These are phyloP conservation scores for Casuarius casuarius DNA, from an alignment of 2,113 vertebrate genomes.

Conservation along the genomic window DNA sequence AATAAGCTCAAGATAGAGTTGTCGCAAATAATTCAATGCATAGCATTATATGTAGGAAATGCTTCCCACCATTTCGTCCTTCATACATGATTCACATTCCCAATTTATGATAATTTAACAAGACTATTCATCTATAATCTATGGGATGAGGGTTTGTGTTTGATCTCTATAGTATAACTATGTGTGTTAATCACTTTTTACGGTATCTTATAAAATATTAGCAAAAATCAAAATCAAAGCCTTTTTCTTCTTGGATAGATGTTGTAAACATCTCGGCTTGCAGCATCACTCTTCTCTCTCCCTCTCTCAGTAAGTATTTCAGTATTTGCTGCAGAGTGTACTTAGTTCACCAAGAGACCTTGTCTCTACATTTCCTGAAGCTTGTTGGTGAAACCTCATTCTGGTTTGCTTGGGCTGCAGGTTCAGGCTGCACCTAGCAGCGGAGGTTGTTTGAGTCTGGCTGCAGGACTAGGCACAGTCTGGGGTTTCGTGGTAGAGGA, in stretches of 20 bases:
- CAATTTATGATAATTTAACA: background rate
- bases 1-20: background rate
- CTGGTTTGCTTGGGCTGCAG: background rate
- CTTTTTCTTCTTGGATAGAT: background rate
- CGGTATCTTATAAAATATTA: background rate
- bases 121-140: background rate
- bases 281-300: background rate
- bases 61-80: background rate
- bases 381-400: background rate
- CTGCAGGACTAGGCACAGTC: background rate
- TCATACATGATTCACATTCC: background rate
- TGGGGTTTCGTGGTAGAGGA: background rate
- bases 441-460: background rate
- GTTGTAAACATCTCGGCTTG: background rate
- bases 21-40: background rate
- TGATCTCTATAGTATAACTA: background rate
- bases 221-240: background rate
- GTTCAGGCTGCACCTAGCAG: background rate
- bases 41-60: background rate
- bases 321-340: background rate
- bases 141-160: background rate
- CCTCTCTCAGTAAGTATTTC: background rate
- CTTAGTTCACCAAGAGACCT: background rate
- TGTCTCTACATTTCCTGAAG: background rate
- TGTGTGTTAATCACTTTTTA: background rate